Evolutionary conservation across 2,797 vertebrate species (phyloP).

Genomic region (Poeciliopsis infans): DNA sequence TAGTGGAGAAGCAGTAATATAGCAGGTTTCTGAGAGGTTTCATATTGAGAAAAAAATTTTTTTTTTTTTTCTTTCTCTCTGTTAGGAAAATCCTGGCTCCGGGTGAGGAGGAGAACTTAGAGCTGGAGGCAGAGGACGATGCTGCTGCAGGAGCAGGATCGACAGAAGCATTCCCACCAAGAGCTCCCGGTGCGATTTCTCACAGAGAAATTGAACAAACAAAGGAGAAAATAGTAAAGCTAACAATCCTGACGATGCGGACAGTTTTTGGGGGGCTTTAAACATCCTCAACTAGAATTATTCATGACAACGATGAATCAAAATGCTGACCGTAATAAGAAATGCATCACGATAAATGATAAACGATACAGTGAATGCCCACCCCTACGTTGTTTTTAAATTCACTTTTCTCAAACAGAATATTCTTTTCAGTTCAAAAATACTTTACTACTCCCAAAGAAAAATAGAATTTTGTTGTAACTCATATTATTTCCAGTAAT

Average conservation of each 20-base stretch:
- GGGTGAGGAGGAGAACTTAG: conserved; percentile 96
- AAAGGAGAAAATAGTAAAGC: no score
- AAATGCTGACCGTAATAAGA: no score
- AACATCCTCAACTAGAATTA: no score
- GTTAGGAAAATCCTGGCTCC: conserved; percentile 95
- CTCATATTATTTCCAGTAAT: not conserved
- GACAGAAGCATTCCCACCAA: conserved; percentile 84
- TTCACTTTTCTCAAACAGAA: not conserved
- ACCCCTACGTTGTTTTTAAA: not conserved
- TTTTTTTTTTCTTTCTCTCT: not conserved
- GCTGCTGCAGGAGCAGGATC: conserved; percentile 87
- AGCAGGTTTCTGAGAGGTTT: not conserved
- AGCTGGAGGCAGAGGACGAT: conserved; percentile 94
- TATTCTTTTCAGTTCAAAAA: not conserved
- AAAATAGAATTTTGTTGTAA: not conserved
- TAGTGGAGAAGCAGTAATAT: not conserved
- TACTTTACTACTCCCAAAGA: not conserved
- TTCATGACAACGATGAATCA: no score
- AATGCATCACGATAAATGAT: no score
- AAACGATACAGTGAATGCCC: no score
- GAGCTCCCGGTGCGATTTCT: conserved; percentile 86
- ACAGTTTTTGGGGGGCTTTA: no score
- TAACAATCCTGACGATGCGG: no score
- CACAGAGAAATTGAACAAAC: not conserved
- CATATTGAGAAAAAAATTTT: not conserved